These are phyloP conservation scores for Lasiommata megera DNA, from an alignment of 2,888 invertebrate species.

Conservation along the genomic window DNA sequence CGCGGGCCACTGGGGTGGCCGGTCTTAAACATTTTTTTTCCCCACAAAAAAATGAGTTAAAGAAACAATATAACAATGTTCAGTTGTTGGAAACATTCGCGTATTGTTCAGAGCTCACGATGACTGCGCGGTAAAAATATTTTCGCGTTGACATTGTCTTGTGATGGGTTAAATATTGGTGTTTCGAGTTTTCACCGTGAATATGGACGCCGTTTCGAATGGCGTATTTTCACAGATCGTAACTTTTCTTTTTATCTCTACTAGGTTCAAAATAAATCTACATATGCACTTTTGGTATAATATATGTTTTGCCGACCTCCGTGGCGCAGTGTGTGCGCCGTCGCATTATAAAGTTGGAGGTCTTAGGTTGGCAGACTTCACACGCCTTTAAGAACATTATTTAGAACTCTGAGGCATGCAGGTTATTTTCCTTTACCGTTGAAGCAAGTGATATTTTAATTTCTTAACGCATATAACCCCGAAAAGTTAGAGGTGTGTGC, in stretches of 20 bases:
- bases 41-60: constrained; percentile 55
- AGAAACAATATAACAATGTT: constrained; percentile 73
- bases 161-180: constrained; percentile 23
- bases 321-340: no score
- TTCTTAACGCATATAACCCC: no score
- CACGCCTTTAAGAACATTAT: no score
- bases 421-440: no score
- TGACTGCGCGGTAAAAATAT: constrained; percentile 41
- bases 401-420: no score
- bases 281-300: no score
- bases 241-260: background rate
- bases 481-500: no score
- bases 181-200: constrained; percentile 10
- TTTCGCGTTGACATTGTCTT: constrained; percentile 50
- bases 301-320: no score
- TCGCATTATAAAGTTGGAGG: no score
- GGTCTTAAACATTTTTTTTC: constrained; percentile 59
- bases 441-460: no score
- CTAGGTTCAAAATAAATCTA: no score
- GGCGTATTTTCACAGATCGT: background rate
- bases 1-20: constrained; percentile 79
- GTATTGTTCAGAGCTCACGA: constrained; percentile 67
- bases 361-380: no score
- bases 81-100: constrained; percentile 53
- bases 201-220: background rate